Evolutionary conservation across 2,797 vertebrate genomes (phyloP).

Genomic region (Tokudaia muenninki): DNA sequence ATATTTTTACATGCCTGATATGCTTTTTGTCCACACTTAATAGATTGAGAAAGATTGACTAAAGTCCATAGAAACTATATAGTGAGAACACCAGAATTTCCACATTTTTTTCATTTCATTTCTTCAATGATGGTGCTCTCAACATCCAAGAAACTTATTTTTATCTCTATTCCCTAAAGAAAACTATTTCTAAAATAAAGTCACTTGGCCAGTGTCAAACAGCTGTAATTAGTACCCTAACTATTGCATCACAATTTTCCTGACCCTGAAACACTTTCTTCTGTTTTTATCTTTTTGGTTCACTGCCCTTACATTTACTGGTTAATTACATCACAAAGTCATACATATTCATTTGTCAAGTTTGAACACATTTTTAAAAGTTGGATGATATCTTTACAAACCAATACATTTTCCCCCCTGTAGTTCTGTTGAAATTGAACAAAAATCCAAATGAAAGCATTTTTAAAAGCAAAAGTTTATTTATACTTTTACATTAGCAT

Average conservation of each 20-base stretch:
- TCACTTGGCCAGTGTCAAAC: neutral
- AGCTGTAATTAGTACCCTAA: neutral
- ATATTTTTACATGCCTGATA: neutral
- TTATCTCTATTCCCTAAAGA: neutral
- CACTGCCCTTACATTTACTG: neutral
- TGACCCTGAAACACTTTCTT: neutral
- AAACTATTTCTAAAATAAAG: slow-evolving; percentile 28
- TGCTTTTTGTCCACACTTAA: neutral
- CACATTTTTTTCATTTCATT: neutral
- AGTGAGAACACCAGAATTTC: neutral
- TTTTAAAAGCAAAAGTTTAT: neutral
- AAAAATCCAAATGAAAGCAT: neutral
- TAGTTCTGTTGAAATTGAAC: neutral
- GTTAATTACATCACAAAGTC: neutral
- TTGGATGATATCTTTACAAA: neutral
- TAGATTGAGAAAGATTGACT: neutral
- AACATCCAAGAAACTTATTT: neutral
- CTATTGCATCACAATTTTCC: neutral
- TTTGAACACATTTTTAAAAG: neutral
- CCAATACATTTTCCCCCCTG: neutral
- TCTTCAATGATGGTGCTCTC: neutral
- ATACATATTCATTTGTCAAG: neutral
- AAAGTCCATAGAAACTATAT: neutral
- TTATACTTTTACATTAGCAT: neutral
- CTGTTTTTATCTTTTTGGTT: neutral